phyloP scores from a whole-genome alignment of 2,888 invertebrate species.

The Lacanobia wlatinum region DNA sequence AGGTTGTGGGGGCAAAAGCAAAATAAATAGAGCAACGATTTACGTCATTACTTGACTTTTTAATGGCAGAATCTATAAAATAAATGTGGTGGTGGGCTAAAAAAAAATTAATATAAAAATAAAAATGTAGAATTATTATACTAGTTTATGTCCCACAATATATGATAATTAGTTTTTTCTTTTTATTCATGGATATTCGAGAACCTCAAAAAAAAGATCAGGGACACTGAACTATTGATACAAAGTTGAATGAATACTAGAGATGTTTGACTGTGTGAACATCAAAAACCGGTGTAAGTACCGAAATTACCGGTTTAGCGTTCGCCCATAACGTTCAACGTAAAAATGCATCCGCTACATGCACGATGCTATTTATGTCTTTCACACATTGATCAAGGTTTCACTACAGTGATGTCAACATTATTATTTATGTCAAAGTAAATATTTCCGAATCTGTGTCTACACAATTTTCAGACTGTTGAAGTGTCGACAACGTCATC shows the following conservation, averaged over 20 bases:
- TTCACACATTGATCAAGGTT: conserved; percentile 31
- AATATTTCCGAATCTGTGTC: conserved; percentile 1
- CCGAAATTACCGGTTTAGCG: conserved; percentile 54
- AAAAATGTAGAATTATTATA: no score
- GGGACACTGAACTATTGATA: no score
- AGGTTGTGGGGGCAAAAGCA: background rate
- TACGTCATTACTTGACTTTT: background rate
- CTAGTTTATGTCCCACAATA: background rate
- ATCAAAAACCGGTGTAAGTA: conserved; percentile 52
- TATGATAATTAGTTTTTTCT: no score
- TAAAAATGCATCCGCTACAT: conserved; percentile 35
- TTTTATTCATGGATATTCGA: no score
- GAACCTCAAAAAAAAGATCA: background rate
- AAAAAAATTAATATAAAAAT: no score
- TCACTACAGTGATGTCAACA: conserved; percentile 27
- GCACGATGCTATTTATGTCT: conserved; percentile 24
- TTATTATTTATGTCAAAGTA: background rate
- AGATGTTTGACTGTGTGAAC: background rate
- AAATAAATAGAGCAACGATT: conserved; percentile 2
- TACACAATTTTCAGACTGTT: background rate
- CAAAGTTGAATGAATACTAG: conserved; percentile 23
- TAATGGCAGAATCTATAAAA: background rate
- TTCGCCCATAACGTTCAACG: conserved; percentile 23
- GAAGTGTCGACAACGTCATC: conserved; percentile 40
- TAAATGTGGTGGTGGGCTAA: background rate